A percentile compares a stretch with the other conserved stretches of the same genome.
phyloP scores from a whole-genome alignment of 2,888 invertebrate species.

The Watsonalla binaria region DNA sequence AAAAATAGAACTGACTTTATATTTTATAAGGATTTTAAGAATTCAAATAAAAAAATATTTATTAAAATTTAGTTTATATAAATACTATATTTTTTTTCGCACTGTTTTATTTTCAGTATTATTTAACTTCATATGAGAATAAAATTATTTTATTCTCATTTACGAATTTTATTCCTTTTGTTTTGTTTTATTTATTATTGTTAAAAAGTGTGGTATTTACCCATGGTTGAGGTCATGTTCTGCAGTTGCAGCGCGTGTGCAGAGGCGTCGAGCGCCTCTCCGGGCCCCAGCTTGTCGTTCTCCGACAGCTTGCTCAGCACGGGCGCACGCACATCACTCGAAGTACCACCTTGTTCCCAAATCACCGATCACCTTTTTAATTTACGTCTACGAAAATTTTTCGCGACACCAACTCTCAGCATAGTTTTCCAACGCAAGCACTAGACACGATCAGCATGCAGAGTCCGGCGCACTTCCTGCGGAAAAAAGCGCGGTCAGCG shows the following conservation, averaged over 20 bases:
- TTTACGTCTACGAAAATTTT: conserved; percentile 63
- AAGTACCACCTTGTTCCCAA: conserved; percentile 49
- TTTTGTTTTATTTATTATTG: conserved; percentile 1
- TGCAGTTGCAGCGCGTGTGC: conserved; percentile 63
- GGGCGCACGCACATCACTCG: conserved; percentile 63
- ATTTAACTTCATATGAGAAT: too few species aligned
- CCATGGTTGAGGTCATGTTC: conserved; percentile 77
- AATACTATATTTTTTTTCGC: too few species aligned
- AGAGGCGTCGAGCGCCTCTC: conserved; percentile 68
- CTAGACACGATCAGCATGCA: conserved; percentile 56
- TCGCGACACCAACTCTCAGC: conserved; percentile 64
- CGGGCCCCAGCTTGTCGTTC: conserved; percentile 64
- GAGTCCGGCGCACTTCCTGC: conserved; percentile 59
- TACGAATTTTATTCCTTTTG: background rate
- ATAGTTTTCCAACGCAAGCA: conserved; percentile 61
- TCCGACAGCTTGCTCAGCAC: conserved; percentile 67
- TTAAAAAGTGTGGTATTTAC: conserved; percentile 49
- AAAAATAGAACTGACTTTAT: background rate
- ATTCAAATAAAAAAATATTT: too few species aligned
- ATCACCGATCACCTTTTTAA: conserved; percentile 69
- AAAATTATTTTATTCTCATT: background rate
- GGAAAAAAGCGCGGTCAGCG: conserved; percentile 43
- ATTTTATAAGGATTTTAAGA: background rate
- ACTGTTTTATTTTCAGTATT: too few species aligned
- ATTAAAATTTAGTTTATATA: too few species aligned